Base-by-base conservation (phyloP, 1,140 invertebrate genomes). In the Chironomus striatipennis region DNA sequence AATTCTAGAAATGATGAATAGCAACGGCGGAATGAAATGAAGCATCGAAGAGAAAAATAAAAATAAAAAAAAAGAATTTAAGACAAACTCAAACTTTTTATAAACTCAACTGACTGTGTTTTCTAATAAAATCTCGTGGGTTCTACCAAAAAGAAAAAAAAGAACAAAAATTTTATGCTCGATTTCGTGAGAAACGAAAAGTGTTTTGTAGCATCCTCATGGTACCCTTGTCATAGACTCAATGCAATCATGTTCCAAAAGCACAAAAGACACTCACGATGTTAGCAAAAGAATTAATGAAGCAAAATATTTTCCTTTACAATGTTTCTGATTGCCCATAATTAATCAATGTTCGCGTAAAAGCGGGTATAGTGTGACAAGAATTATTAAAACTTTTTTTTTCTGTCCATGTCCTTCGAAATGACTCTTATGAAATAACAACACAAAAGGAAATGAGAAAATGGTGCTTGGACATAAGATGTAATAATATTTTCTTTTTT, bases 321-420 rank as follows among this genome's bases (percentile, higher is more conserved):
- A 74, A 24, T 34, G 17, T 21, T 47, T 4, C 18, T 57, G 24
- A 70, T 75, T 75, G 0, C 43, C 12, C 47, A 17, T 57, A 47
- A 47, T 21, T 43, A 20, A 42, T 74, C 73, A 12, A 74, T 72
- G 43, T 64, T n/a, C 9, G 7, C 0, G 20, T 65, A 42, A 74
- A 73, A 70, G 42, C 73, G 47, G 47, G 47, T 57, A 57, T 65
- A 42, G 17, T 57, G 42, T 65, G 18, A 43, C 43, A 74, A 47
- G 42, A 15, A 74, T 47, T 18, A 24, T 43, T 15, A 72, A 24
- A 2, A 34, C 24, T 34, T 34, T 34, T 34, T 34, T 2, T 34
- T 34, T 34, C 5, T 34, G 5, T 34, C 5, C 5, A n/a, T 34
- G 24, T 34, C 24, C 24, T 34, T 34, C 5, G 2, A 34, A 34